phyloP scores from a whole-genome alignment of 2,113 vertebrate species.

The Burhinus oedicnemus region DNA sequence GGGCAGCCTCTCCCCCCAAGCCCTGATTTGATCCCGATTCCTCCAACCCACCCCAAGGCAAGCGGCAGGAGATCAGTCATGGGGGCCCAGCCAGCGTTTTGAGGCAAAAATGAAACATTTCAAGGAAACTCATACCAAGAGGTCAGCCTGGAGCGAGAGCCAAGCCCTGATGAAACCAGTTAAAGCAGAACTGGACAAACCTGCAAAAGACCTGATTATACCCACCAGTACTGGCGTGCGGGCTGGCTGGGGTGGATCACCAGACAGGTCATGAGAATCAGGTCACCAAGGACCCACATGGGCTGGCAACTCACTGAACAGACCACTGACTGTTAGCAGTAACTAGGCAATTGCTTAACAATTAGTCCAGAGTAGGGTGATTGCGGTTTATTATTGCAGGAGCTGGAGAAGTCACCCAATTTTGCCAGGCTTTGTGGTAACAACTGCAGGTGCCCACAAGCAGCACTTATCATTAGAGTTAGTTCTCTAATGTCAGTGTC shows the following conservation, averaged over 20 bases:
- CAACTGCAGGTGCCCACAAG: background rate
- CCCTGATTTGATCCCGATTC: background rate
- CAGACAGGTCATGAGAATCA: conserved; percentile 29
- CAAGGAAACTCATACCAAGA: background rate
- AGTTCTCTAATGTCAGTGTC: background rate
- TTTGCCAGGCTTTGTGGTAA: background rate
- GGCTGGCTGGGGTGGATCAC: background rate
- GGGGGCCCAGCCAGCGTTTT: background rate
- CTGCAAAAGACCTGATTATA: background rate
- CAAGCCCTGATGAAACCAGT: background rate
- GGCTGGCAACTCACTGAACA: background rate
- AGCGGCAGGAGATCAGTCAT: background rate
- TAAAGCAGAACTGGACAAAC: conserved; percentile 16
- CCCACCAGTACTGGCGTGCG: background rate
- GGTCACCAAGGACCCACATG: background rate
- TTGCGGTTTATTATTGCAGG: accelerated
- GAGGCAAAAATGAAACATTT: background rate
- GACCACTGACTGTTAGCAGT: background rate
- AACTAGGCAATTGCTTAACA: background rate
- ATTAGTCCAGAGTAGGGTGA: accelerated
- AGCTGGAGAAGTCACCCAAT: background rate
- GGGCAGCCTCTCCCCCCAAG: background rate
- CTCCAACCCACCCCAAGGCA: background rate
- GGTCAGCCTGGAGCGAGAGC: background rate
- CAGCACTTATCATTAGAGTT: background rate